Conservation (phyloP, 2,113 vertebrate genomes). For the Sturnira hondurensis region DNA sequence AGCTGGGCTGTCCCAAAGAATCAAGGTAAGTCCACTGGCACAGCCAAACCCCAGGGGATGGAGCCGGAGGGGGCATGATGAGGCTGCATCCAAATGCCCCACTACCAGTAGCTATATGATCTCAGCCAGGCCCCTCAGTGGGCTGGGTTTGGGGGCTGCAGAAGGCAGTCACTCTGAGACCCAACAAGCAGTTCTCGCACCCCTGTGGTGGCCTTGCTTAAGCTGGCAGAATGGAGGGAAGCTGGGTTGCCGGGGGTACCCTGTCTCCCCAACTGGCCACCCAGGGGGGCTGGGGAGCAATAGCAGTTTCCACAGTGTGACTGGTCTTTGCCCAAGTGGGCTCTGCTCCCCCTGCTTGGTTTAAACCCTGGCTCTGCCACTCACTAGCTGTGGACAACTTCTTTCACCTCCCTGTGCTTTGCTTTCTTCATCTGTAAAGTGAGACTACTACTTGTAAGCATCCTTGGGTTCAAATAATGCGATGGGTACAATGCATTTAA, state of each 20-base stretch:
- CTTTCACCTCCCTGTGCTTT: neutral
- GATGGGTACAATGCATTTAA: neutral
- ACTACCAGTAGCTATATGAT: conserved; percentile 65
- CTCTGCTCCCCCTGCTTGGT: neutral
- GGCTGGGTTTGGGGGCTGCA: neutral
- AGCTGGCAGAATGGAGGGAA: too few species aligned
- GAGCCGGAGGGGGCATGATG: neutral
- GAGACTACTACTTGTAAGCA: neutral
- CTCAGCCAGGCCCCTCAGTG: neutral
- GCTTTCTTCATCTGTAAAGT: neutral
- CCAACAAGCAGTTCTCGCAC: neutral
- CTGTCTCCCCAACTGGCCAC: neutral
- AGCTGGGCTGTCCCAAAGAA: conserved; percentile 18
- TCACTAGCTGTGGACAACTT: neutral
- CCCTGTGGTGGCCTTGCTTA: neutral
- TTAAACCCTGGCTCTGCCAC: neutral
- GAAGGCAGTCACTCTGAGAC: neutral
- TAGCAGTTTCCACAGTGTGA: too few species aligned
- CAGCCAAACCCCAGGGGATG: neutral
- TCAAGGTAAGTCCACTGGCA: conserved; percentile 28
- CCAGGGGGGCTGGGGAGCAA: neutral
- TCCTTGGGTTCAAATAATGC: neutral
- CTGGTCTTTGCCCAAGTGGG: neutral
- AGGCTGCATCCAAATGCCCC: conserved; percentile 53
- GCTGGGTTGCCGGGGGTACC: neutral